Conservation (phyloP, 2,888 invertebrate species). For the Rotaria socialis region DNA sequence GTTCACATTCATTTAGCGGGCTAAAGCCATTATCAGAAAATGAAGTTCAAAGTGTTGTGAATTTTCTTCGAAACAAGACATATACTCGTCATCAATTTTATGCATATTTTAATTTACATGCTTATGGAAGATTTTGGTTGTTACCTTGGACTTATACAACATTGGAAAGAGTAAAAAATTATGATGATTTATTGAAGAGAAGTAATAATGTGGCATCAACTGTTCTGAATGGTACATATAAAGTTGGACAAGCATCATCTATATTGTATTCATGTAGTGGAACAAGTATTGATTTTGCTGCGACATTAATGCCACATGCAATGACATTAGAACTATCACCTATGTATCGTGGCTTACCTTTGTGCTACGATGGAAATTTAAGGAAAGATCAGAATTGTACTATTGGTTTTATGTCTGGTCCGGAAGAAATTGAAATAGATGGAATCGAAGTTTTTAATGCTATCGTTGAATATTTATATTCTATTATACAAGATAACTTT, state of each 20-base stretch:
- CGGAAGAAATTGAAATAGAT: background rate
- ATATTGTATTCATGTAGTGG: background rate
- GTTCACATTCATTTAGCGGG: constrained; percentile 43
- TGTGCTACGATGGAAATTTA: background rate
- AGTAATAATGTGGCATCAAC: background rate
- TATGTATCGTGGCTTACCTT: background rate
- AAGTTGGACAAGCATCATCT: constrained; percentile 7
- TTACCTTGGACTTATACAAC: constrained; percentile 40
- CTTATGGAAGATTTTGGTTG: constrained; percentile 45
- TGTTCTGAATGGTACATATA: background rate
- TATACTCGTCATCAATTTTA: background rate
- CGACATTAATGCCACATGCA: background rate
- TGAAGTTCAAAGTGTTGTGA: constrained; percentile 35
- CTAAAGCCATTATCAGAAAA: constrained; percentile 34
- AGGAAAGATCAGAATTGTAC: background rate
- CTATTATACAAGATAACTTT: background rate
- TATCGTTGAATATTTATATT: constrained; percentile 16
- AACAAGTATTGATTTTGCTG: constrained; percentile 22
- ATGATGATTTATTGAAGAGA: background rate
- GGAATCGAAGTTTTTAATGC: constrained; percentile 7
- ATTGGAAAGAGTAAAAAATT: background rate
- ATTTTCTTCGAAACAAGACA: constrained; percentile 21
- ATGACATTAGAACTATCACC: constrained; percentile 21
- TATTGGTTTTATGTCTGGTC: background rate
- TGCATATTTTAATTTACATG: constrained; percentile 42